These are phyloP conservation scores for Aphelenchoides besseyi DNA, from an alignment of 1,140 invertebrate species.

Conservation along the genomic window DNA sequence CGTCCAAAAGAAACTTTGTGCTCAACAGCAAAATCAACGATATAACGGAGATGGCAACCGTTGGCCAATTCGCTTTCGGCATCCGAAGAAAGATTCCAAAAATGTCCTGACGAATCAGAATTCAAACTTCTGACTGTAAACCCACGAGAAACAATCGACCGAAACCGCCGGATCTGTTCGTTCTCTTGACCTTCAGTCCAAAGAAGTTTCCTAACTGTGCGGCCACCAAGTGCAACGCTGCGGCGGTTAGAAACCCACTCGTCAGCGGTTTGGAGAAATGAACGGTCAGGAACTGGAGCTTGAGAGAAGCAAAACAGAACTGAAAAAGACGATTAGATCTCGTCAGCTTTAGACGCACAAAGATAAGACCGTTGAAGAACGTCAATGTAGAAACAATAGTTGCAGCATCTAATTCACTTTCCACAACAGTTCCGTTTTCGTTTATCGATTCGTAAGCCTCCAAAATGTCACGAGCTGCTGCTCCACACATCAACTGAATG, in stretches of 20 bases:
- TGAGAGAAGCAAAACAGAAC: neutral
- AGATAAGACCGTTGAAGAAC: conserved; percentile 6
- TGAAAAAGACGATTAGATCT: conserved; percentile 5
- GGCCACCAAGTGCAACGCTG: neutral
- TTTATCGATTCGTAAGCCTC: conserved; percentile 3
- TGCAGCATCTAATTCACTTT: neutral
- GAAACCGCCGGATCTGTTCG: neutral
- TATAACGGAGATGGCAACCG: neutral
- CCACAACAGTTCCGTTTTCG: neutral
- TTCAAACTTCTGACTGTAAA: neutral
- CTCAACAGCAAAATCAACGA: neutral
- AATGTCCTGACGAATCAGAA: conserved; percentile 10
- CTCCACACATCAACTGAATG: conserved; percentile 21
- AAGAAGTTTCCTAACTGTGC: conserved; percentile 4
- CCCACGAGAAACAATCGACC: conserved; percentile 4
- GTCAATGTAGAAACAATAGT: conserved; percentile 24
- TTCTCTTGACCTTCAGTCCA: neutral
- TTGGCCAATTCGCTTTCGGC: neutral
- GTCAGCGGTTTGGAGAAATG: conserved; percentile 20
- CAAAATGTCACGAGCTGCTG: conserved; percentile 14
- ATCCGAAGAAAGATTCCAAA: neutral
- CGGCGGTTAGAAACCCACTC: conserved; percentile 17
- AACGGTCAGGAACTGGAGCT: conserved; percentile 16
- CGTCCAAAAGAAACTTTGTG: neutral
- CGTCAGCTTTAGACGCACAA: neutral